Evolutionary conservation across 2,797 vertebrate species (phyloP).

Genomic region (Taeniopygia guttata): DNA sequence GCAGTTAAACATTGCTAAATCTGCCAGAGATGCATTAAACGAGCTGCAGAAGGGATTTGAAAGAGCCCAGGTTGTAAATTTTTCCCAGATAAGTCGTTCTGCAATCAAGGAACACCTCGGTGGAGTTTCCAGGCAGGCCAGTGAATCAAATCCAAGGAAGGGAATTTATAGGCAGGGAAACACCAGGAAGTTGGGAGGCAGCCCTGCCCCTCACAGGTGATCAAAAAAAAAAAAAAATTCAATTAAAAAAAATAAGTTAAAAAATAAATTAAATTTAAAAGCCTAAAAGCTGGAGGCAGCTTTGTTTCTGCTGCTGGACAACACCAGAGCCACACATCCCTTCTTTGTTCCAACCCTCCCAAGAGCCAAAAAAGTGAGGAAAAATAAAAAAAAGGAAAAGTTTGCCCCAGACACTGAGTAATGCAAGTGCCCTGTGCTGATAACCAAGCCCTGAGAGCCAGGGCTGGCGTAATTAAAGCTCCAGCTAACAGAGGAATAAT

Average conservation of each 20-base stretch:
- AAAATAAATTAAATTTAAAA: neutral
- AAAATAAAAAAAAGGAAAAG: neutral
- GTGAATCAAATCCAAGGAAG: neutral
- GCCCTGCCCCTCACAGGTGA: neutral
- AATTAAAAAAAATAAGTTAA: neutral
- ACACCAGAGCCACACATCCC: neutral
- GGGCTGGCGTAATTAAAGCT: neutral
- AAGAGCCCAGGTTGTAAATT: neutral
- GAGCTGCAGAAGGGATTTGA: neutral
- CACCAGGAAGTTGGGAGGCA: neutral
- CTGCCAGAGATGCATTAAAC: neutral
- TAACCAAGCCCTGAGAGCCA: neutral
- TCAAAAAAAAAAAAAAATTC: neutral
- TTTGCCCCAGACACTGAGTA: neutral
- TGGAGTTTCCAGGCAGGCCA: neutral
- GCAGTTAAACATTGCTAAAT: constrained; percentile 37
- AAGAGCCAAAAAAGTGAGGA: neutral
- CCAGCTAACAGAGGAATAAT: neutral
- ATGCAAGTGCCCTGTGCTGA: neutral
- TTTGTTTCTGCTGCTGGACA: neutral
- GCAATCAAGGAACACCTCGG: neutral
- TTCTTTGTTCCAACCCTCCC: constrained; percentile 40
- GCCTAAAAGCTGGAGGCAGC: neutral
- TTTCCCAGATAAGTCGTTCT: neutral
- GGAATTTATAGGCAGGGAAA: neutral